phyloP scores from a whole-genome alignment of 2,113 vertebrate species.

The Rattus rattus region DNA sequence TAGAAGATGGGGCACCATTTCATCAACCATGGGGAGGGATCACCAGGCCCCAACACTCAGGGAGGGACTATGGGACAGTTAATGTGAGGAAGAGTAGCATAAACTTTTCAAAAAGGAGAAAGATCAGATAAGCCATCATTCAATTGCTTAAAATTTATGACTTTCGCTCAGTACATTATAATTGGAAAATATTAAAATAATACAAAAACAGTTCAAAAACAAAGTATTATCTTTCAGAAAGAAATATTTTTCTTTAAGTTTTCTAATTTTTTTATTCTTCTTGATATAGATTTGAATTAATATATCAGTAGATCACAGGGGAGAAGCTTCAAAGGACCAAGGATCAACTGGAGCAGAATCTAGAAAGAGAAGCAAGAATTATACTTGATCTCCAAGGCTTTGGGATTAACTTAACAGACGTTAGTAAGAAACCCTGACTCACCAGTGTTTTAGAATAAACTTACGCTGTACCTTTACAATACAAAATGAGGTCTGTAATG shows the following conservation, averaged over 20 bases:
- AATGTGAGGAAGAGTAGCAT: neutral
- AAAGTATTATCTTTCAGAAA: conserved; percentile 5
- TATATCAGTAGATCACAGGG: conserved; percentile 82
- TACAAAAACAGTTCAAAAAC: neutral
- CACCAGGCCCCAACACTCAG: neutral
- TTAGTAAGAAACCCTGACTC: neutral
- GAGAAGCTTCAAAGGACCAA: conserved; percentile 82
- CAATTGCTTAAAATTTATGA: neutral
- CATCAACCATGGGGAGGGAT: neutral
- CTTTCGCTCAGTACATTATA: neutral
- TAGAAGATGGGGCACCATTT: neutral
- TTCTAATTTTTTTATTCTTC: conserved; percentile 90
- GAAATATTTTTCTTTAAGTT: conserved; percentile 45
- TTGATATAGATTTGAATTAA: conserved; percentile 87
- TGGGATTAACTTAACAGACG: neutral
- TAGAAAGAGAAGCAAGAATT: conserved; percentile 73
- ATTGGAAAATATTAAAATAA: neutral
- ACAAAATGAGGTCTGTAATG: neutral
- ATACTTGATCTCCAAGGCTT: neutral
- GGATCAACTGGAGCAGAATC: conserved; percentile 88
- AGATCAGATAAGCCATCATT: neutral
- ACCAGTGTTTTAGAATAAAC: neutral
- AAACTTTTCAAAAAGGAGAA: neutral
- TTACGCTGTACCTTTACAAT: neutral
- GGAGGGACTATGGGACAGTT: neutral